Evolutionary conservation across 2,797 vertebrate species (phyloP).

Genomic region (Phrynocephalus vlangalii): DNA sequence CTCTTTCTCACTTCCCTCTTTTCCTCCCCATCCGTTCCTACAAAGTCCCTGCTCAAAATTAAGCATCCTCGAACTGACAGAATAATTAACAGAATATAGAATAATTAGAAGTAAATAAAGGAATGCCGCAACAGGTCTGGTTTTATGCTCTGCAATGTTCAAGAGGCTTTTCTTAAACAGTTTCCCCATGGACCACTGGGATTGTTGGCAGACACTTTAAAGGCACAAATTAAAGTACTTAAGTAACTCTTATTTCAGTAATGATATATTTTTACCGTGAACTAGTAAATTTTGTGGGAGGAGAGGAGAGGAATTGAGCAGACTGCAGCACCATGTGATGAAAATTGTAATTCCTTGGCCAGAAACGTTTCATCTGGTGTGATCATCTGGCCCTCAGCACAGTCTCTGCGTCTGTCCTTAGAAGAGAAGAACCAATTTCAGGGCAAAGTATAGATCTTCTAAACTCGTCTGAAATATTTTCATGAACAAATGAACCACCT

Average conservation of each 20-base stretch:
- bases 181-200: neutral
- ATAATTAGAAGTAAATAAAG: neutral
- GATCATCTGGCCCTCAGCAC: neutral
- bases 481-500: neutral
- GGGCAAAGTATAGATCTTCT: neutral
- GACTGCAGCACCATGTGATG: too few species aligned
- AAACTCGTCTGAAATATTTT: neutral
- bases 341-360: neutral
- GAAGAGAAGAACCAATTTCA: neutral
- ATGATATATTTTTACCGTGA: neutral
- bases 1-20: too few species aligned
- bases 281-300: neutral
- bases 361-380: neutral
- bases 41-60: too few species aligned
- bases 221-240: neutral
- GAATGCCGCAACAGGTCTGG: neutral
- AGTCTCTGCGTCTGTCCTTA: neutral
- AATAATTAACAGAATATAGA: too few species aligned
- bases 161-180: too few species aligned
- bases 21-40: too few species aligned
- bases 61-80: too few species aligned
- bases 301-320: neutral
- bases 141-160: too few species aligned
- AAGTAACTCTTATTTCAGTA: neutral
- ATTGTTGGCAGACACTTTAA: neutral